Percentiles rank a stretch among this genome's conserved stretches.
Conservation (phyloP, 2,888 invertebrate species). For the Hymenopus coronatus region DNA sequence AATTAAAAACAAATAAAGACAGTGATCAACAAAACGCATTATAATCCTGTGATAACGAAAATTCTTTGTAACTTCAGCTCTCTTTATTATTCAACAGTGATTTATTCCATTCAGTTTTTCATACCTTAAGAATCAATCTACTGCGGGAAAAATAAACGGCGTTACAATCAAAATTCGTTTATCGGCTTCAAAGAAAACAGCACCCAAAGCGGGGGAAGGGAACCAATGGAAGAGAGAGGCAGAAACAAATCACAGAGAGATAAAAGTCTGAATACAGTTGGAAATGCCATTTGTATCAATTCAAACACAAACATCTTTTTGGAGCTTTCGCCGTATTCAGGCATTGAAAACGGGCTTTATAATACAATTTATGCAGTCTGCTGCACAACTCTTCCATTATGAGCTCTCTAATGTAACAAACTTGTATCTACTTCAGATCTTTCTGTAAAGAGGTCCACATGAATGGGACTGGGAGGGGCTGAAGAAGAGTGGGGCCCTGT, state of each 20-base stretch:
- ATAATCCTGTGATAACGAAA: neutral
- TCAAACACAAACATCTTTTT: neutral
- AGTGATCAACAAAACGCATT: neutral
- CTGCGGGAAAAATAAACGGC: neutral
- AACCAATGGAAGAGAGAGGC: neutral
- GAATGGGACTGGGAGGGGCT: neutral
- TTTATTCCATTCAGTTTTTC: neutral
- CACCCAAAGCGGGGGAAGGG: neutral
- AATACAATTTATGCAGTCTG: neutral
- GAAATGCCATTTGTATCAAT: neutral
- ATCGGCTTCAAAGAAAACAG: neutral
- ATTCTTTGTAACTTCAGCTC: neutral
- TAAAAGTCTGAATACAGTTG: neutral
- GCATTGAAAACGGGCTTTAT: neutral
- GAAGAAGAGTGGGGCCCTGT: neutral
- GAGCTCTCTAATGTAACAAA: neutral
- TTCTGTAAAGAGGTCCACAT: neutral
- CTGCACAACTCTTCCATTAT: neutral
- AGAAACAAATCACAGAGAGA: neutral
- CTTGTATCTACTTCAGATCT: conserved; percentile 3
- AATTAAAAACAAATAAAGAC: neutral
- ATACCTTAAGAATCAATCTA: neutral
- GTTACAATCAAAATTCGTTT: neutral
- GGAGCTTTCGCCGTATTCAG: neutral
- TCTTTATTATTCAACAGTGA: neutral